phyloP scores from a whole-genome alignment of 1,140 invertebrate genomes.

The Drosophila paulistorum region DNA sequence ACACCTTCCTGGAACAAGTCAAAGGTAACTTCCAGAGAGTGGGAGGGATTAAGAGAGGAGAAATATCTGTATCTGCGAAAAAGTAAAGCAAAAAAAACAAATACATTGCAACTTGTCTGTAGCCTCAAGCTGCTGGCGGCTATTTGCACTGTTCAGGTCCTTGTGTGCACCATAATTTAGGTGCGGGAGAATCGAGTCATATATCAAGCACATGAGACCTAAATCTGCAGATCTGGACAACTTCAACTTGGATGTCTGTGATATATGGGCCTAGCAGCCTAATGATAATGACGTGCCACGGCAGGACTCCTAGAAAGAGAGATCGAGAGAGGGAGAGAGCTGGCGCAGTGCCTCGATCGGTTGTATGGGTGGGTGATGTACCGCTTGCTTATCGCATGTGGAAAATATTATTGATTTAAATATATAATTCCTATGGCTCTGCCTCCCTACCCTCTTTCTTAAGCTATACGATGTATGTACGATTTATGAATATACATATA shows the following conservation, averaged over 20 bases:
- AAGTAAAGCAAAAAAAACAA: constrained; percentile 27
- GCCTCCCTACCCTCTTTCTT: neutral
- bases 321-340: constrained; percentile 1
- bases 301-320: neutral
- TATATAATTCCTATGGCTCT: constrained; percentile 11
- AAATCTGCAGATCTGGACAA: constrained; percentile 3
- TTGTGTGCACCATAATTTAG: constrained; percentile 62
- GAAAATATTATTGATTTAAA: constrained; percentile 67
- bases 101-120: constrained; percentile 51
- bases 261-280: constrained; percentile 65
- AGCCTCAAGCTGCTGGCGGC: constrained; percentile 70
- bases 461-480: constrained; percentile 5
- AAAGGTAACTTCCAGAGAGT: neutral
- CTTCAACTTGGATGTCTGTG: constrained; percentile 30
- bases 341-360: neutral
- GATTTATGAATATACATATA: constrained; percentile 70
- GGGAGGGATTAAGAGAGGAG: neutral
- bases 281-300: constrained; percentile 74
- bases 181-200: constrained; percentile 64
- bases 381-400: constrained; percentile 44
- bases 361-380: neutral
- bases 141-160: constrained; percentile 67
- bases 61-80: neutral
- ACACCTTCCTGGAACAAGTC: constrained; percentile 68
- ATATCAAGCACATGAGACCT: constrained; percentile 38